Evolutionary conservation across 2,113 vertebrate genomes (phyloP), one percentile per base, ranked within the genome.

Genomic region (Illadopsis cleaveri): DNA sequence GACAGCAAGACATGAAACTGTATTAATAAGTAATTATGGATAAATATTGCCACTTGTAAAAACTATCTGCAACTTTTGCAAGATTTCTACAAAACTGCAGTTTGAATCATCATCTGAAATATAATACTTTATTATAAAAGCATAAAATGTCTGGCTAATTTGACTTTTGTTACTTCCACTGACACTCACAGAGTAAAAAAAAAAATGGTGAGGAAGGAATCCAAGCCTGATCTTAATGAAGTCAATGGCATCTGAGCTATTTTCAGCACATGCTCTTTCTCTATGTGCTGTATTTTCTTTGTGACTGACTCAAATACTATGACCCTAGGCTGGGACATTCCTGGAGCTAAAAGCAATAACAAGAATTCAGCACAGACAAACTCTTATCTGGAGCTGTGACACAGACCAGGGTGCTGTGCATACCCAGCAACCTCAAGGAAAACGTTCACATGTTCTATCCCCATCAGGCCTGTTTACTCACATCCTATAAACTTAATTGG

Each of bases 191-290:
- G 45, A 91, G 28, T 1, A n/a, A 42, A 64, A 82, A 47, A 62
- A 30, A 40, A 48, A 48, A 90, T 3, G 21, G 51, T 68, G 37
- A 77, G 76, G 51, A 79, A 92, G 76, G 82, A 94, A 94, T 89
- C 51, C 70, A 92, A 82, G 75, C 61, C 48, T 47, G 73, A 93
- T 86, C 75, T 80, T 71, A 86, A 89, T 64, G 78, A 94, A 95
- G 58, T 72, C 89, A 93, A 47, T 44, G 82, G 86, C 72, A 96
- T 94, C 73, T 76, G 58, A 95, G 87, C 77, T 84, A 95, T 93
- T 97, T 96, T 77, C 89, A 94, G 78, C 75, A 89, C 57, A 96
- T 77, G 69, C 25, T 87, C 35, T 94, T 96, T 96, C 94, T 88
- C 91, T 54, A 2, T 50, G 71, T 6, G 22, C 77, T 79, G 37